Evolutionary conservation across 2,113 vertebrate genomes (phyloP).

Genomic region (Ondatra zibethicus): DNA sequence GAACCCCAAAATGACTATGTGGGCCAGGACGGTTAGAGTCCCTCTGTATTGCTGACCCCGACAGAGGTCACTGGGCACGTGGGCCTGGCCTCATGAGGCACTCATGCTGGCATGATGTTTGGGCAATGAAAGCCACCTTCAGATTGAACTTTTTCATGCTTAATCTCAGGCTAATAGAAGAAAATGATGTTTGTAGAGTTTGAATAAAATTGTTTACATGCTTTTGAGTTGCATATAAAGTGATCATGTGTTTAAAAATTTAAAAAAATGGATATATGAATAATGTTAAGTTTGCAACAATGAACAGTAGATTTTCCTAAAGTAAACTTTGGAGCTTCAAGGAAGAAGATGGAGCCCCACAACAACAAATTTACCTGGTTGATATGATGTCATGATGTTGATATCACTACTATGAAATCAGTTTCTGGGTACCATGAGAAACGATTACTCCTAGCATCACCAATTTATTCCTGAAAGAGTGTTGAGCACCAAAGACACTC

Average conservation of each 20-base stretch:
- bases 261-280: no score
- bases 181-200: conserved; percentile 72
- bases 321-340: no score
- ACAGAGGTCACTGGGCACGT: background rate
- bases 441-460: no score
- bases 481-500: no score
- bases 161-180: conserved; percentile 66
- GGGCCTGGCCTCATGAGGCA: background rate
- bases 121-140: conserved; percentile 58
- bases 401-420: no score
- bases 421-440: no score
- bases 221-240: conserved; percentile 63
- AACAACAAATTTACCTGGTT: no score
- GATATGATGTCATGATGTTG: no score
- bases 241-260: conserved; percentile 49
- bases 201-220: conserved; percentile 69
- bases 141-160: conserved; percentile 67
- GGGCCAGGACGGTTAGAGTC: background rate
- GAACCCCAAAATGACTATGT: background rate
- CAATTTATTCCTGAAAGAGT: no score
- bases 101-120: conserved; percentile 40
- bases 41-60: background rate
- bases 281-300: no score
- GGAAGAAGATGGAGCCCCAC: no score
- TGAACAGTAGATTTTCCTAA: no score